Evolutionary conservation across 1,140 invertebrate species (phyloP), one percentile per base, ranked within the genome.

Genomic region (Scaptomyza graminum): DNA sequence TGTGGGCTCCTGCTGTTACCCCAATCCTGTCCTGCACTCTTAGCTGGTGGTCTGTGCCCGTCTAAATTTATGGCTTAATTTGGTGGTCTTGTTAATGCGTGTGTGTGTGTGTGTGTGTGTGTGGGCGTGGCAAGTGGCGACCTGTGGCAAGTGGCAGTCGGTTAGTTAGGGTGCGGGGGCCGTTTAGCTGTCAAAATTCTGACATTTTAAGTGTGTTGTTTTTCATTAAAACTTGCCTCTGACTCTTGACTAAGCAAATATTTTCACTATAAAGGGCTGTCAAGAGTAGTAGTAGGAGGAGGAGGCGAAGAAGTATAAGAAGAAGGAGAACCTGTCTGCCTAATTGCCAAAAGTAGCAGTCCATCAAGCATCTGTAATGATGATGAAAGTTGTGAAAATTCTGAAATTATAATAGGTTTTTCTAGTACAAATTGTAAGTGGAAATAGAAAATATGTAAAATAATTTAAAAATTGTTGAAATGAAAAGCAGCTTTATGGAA

Each of bases 31-130:
- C 52, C 57, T 31, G n/a, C 15, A 37, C 18, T 37, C 80, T 63
- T 87, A 65, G 82, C 82, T 88, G 82, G 82, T 87, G 82, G 82
- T 87, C 82, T 56, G 57, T 62, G 61, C 7, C 65, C 57, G 63
- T 68, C 83, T 88, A 76, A 87, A 88, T 87, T 88, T 87, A 87
- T 82, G 82, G 82, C 82, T 87, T 87, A 88, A 87, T 87, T 87
- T 87, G 83, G 83, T 65, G 82, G 67, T 87, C 83, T 82, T 73
- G 83, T 82, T 87, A 87, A 82, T 85, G 82, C 82, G 82, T 87
- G 1, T 18, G 18, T 22, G 7, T 31, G 28, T 7, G 28, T 31
- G 31, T 34, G 31, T 11, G 31, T 34, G 31, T 34, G 79, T 71
- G 67, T 69, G 57, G 66, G 73, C 81, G 72, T 76, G 66, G 57